Conservation (phyloP, 2,797 vertebrate species). For the Gymnodraco acuticeps region DNA sequence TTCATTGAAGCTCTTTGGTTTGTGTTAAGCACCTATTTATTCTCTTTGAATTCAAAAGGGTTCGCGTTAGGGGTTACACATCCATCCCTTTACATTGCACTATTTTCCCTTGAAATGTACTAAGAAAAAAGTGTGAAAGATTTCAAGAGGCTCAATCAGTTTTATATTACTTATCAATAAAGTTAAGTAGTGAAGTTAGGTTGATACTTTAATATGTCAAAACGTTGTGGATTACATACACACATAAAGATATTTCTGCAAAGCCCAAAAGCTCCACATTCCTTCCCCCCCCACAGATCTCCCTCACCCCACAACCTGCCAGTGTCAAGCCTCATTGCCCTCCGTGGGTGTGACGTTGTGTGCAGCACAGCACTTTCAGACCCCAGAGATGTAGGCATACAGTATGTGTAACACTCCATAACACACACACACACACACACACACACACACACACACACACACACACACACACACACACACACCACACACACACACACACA, state of each 20-base stretch:
- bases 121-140: no score
- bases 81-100: no score
- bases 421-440: slow-evolving; percentile 14
- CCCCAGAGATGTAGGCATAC: slow-evolving; percentile 52
- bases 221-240: background rate
- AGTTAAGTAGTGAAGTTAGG: no score
- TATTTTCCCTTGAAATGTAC: no score
- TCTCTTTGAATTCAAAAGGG: background rate
- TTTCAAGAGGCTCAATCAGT: no score
- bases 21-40: background rate
- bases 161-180: no score
- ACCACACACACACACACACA: no score
- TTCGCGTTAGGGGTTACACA: no score
- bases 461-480: no score
- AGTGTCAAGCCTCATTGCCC: slow-evolving; percentile 60
- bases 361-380: slow-evolving; percentile 42
- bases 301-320: slow-evolving; percentile 19
- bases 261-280: background rate
- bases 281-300: no score
- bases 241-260: background rate
- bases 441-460: no score
- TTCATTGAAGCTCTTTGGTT: background rate
- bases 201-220: background rate
- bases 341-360: slow-evolving; percentile 59
- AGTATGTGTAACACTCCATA: slow-evolving; percentile 54